These are phyloP conservation scores for Campaea margaritaria DNA, from an alignment of 2,888 invertebrate genomes.

Conservation along the genomic window DNA sequence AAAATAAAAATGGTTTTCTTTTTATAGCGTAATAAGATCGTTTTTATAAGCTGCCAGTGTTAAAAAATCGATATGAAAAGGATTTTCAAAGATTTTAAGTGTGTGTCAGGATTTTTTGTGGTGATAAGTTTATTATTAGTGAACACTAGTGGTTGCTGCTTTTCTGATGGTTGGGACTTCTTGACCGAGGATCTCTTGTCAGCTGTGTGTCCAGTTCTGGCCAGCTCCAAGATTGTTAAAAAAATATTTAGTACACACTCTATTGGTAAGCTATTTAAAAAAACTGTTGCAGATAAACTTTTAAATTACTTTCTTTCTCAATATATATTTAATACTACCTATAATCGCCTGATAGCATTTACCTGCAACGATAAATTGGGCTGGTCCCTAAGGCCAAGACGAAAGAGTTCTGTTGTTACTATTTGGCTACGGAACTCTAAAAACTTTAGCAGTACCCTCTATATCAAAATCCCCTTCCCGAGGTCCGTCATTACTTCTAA, in stretches of 20 bases:
- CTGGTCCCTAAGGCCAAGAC: too few species aligned
- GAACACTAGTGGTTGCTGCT: constrained; percentile 59
- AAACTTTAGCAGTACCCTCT: too few species aligned
- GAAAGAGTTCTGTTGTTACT: too few species aligned
- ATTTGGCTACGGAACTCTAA: too few species aligned
- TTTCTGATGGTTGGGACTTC: constrained; percentile 65
- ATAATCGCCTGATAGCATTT: too few species aligned
- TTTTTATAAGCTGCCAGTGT: constrained; percentile 38
- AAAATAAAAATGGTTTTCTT: constrained; percentile 8
- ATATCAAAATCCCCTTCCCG: too few species aligned
- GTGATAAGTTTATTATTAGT: constrained; percentile 51
- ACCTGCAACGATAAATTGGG: too few species aligned
- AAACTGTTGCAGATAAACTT: too few species aligned
- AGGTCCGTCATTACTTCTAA: too few species aligned
- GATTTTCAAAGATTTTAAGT: constrained; percentile 45
- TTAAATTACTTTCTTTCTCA: too few species aligned
- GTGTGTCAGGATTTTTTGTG: constrained; percentile 49
- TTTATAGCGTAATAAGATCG: not conserved
- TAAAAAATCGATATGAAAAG: constrained; percentile 49
- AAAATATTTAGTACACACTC: constrained; percentile 60
- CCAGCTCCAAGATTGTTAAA: constrained; percentile 57
- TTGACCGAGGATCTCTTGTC: constrained; percentile 64
- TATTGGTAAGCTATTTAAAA: constrained; percentile 55
- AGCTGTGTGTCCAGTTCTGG: constrained; percentile 66
- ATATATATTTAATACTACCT: too few species aligned